A percentile compares a stretch with the other conserved stretches of the same genome.
phyloP scores from a whole-genome alignment of 2,888 invertebrate species.

The Zelleria hepariella region DNA sequence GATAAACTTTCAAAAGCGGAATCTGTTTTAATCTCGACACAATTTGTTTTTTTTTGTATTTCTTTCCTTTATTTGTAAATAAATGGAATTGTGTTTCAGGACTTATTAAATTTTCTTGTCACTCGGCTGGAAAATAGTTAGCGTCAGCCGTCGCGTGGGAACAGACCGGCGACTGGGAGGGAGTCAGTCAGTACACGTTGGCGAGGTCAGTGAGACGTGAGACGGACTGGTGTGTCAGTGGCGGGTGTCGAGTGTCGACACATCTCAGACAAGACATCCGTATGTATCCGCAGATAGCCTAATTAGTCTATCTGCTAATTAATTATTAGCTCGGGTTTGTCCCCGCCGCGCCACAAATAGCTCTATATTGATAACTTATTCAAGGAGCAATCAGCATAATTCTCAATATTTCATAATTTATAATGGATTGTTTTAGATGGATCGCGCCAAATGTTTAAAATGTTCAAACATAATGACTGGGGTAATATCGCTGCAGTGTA shows the following conservation, averaged over 20 bases:
- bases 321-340: neutral
- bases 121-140: neutral
- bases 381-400: neutral
- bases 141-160: neutral
- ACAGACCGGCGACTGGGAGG: too few relatives aligned
- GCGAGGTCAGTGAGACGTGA: too few relatives aligned
- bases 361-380: neutral
- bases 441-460: neutral
- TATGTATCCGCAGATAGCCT: too few relatives aligned
- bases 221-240: too few relatives aligned
- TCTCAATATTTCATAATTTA: neutral
- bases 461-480: neutral
- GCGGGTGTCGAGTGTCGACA: too few relatives aligned
- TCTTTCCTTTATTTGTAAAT: neutral
- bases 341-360: neutral
- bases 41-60: neutral
- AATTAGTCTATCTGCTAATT: neutral
- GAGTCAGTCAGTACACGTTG: too few relatives aligned
- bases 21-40: neutral
- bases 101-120: neutral
- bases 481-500: too few relatives aligned
- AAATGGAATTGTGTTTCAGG: neutral
- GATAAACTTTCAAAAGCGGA: neutral
- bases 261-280: too few relatives aligned
- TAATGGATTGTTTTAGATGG: neutral